Percentiles rank a stretch among this genome's conserved stretches.
Evolutionary conservation across 2,113 vertebrate genomes (phyloP).

Genomic region (Bos javanicus): DNA sequence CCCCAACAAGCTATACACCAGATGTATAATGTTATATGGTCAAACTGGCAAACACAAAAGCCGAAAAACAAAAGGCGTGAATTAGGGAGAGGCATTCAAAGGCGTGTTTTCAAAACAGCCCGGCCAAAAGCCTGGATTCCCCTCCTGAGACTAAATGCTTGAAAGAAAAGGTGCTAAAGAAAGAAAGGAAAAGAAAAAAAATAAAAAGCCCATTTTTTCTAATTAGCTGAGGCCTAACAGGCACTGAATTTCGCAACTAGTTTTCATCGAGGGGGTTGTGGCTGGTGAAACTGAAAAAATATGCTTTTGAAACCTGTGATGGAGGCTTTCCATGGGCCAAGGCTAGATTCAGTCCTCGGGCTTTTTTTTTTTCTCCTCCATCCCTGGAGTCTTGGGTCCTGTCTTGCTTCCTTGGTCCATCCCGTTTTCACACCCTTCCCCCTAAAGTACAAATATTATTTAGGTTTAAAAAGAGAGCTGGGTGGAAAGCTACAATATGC

Average conservation of each 20-base stretch:
- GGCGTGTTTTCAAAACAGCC: slow-evolving; percentile 99
- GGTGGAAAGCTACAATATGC: not conserved
- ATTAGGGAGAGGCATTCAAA: slow-evolving; percentile 98
- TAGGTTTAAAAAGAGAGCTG: not conserved
- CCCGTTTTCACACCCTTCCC: not conserved
- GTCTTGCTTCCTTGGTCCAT: not conserved
- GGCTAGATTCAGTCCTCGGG: not conserved
- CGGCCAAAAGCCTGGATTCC: slow-evolving; percentile 93
- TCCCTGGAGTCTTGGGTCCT: not conserved
- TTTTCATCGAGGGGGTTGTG: slow-evolving; percentile 71
- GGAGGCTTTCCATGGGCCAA: not conserved
- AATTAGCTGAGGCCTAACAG: slow-evolving; percentile 97
- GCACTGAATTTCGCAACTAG: slow-evolving; percentile 84
- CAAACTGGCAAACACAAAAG: slow-evolving; percentile 99
- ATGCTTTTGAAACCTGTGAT: slow-evolving; percentile 61
- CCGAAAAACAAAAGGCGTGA: slow-evolving; percentile 96
- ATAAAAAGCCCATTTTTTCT: slow-evolving; percentile 86
- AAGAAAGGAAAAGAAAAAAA: slow-evolving; percentile 81
- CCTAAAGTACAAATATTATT: slow-evolving; percentile 46
- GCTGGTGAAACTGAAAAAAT: slow-evolving; percentile 62
- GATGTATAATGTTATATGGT: slow-evolving; percentile 99
- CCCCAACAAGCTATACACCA: slow-evolving; percentile 96
- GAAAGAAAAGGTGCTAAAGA: slow-evolving; percentile 89
- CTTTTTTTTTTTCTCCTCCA: not conserved
- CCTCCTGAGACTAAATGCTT: slow-evolving; percentile 94